Base-by-base conservation (phyloP, 2,113 vertebrate genomes). In the Microcebus murinus region DNA sequence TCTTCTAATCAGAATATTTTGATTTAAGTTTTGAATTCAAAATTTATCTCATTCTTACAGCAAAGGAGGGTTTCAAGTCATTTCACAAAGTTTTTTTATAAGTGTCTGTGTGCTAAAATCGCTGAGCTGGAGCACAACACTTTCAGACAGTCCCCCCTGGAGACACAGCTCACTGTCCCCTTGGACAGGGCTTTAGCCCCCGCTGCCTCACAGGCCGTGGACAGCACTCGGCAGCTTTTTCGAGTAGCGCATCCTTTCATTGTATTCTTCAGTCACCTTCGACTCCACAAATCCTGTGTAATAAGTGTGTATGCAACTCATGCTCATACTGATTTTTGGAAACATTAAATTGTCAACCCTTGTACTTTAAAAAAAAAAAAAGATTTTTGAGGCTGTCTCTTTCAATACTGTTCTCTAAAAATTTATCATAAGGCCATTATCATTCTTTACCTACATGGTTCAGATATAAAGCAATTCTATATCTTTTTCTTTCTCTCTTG, bases 1-100 rank as follows among this genome's bases (percentile, higher is more conserved):
- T 10, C 42, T 95, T 67, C 55, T 70, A 63, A 80, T 27, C 31
- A 87, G 76, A 12, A 68, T 29, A 87, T 1, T 5, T 80, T 92
- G 91, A 70, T 18, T 95, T 39, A 76, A 94, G 2, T 17, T 74
- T 36, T 42, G 76, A 34, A 80, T 97, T 97, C 77, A 95, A 94
- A 97, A 34, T 86, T 74, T 82, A 95, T 92, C 29, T 94, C 93
- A 80, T 65, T 67, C 55, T 82, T 86, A 42, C 25, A 13, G 31
- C 65, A 95, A 96, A 95, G 10, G 2, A 34, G 81, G 23, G 2
- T 90, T 96, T 88, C n/a, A 92, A 70, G 59, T 91, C 89, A 82
- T 86, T 97, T 85, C 71, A 77, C 8, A 21, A 92, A 63, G 61
- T 57, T 63, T 45, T 45, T 81, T 48, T 63, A 74, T 87, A 92